A percentile compares a stretch with the other conserved stretches of the same genome.
phyloP scores from a whole-genome alignment of 2,113 vertebrate genomes.

The Lates calcarifer region DNA sequence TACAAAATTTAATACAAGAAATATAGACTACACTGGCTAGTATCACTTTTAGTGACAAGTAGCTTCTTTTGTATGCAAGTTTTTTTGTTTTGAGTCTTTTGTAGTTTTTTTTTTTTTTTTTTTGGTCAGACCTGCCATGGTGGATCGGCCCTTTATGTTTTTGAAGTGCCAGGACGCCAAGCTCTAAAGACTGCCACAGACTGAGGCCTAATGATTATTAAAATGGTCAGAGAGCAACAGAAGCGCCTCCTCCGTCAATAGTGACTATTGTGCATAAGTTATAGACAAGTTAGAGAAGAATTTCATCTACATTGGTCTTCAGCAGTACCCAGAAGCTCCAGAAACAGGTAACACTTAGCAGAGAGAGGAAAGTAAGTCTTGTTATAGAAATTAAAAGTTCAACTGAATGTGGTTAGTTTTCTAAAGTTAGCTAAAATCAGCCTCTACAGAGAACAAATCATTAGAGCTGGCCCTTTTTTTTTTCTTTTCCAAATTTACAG shows the following conservation, averaged over 20 bases:
- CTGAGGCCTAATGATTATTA: conserved; percentile 71
- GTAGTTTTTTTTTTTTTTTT: conserved; percentile 60
- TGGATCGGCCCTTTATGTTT: conserved; percentile 80
- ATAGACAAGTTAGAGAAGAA: conserved; percentile 34
- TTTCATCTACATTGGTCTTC: conserved; percentile 34
- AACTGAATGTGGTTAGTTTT: conserved; percentile 53
- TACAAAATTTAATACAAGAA: conserved; percentile 97
- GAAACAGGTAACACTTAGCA: conserved; percentile 39
- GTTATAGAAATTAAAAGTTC: conserved; percentile 40
- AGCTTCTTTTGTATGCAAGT: conserved; percentile 79
- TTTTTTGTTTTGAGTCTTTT: conserved; percentile 66
- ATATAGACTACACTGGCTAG: conserved; percentile 90
- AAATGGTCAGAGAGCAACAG: conserved; percentile 67
- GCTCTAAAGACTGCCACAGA: conserved; percentile 86
- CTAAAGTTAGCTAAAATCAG: conserved; percentile 41
- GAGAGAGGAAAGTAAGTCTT: conserved; percentile 39
- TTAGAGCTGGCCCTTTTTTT: conserved; percentile 80
- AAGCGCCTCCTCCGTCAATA: conserved; percentile 72
- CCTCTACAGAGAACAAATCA: conserved; percentile 77
- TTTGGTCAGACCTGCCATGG: conserved; percentile 83
- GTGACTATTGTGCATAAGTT: conserved; percentile 71
- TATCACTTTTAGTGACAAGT: conserved; percentile 85
- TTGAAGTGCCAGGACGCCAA: conserved; percentile 83
- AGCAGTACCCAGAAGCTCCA: conserved; percentile 55
- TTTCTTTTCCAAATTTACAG: conserved; percentile 70